Evolutionary conservation across 2,888 invertebrate species (phyloP).

Genomic region (Amblyjoppa fuscipennis): DNA sequence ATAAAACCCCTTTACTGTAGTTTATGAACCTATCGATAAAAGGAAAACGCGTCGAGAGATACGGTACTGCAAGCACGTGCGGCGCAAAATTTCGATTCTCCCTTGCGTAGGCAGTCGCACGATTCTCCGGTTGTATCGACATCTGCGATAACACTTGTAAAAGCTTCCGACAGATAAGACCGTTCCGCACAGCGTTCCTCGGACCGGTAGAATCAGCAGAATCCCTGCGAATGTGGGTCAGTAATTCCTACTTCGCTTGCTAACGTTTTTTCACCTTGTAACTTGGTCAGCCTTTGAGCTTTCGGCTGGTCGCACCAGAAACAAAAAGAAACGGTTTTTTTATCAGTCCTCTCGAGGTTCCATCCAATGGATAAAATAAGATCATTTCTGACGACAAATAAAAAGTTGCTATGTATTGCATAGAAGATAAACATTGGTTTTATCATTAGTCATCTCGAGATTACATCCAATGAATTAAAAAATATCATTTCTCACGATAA

Average conservation of each 20-base stretch:
- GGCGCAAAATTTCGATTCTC: conserved; percentile 1
- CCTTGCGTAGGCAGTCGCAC: neutral
- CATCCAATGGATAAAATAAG: neutral
- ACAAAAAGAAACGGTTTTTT: neutral
- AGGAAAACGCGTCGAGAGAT: neutral
- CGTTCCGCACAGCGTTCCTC: conserved; percentile 3
- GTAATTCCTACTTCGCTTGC: conserved; percentile 17
- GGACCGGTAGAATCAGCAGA: conserved; percentile 35
- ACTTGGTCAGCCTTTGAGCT: neutral
- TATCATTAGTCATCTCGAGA: neutral
- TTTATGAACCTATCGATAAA: neutral
- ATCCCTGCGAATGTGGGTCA: neutral
- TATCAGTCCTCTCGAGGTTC: neutral
- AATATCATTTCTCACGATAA: neutral
- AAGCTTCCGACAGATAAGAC: conserved; percentile 40
- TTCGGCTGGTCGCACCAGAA: neutral
- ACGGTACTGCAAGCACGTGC: neutral
- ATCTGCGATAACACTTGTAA: conserved; percentile 31
- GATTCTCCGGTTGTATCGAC: conserved; percentile 4
- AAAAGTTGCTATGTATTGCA: neutral
- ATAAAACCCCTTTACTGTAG: neutral
- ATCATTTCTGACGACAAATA: neutral
- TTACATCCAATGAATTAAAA: neutral
- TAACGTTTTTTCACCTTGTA: neutral
- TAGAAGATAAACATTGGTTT: neutral